phyloP scores from a whole-genome alignment of 1,140 invertebrate species.

The Parapsyche elsis region DNA sequence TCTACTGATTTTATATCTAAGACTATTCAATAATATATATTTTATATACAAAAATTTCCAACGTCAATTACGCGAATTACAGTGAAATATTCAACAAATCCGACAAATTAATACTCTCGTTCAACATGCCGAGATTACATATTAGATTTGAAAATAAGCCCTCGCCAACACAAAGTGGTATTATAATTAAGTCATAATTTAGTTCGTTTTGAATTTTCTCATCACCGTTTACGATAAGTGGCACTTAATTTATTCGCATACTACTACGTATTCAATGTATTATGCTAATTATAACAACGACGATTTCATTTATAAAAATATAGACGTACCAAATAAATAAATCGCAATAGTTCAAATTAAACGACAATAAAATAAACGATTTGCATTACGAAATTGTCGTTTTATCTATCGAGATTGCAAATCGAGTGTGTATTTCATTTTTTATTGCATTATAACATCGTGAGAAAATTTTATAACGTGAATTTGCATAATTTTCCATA shows the following conservation, averaged over 20 bases:
- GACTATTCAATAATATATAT: too few relatives aligned
- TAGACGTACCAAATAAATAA: not conserved
- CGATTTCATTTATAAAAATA: not conserved
- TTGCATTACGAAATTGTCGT: slow-evolving; percentile 9
- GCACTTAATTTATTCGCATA: not conserved
- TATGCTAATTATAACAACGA: not conserved
- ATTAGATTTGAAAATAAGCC: too few relatives aligned
- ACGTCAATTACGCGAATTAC: too few relatives aligned
- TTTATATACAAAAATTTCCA: too few relatives aligned
- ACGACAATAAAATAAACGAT: slow-evolving; percentile 16
- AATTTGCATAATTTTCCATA: not conserved
- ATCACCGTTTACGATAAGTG: not conserved
- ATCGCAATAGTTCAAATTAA: not conserved
- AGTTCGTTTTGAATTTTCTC: not conserved
- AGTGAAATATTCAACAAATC: too few relatives aligned
- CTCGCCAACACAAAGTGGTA: not conserved
- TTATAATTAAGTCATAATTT: not conserved
- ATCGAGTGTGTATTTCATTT: slow-evolving; percentile 19
- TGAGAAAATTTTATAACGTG: too few relatives aligned
- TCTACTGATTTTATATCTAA: too few relatives aligned
- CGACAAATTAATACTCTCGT: too few relatives aligned
- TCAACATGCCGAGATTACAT: too few relatives aligned
- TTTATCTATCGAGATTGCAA: not conserved
- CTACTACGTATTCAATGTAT: not conserved
- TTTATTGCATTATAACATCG: not conserved